These are phyloP conservation scores for Pteria penguin DNA, from an alignment of 2,888 invertebrate species.

Conservation along the genomic window DNA sequence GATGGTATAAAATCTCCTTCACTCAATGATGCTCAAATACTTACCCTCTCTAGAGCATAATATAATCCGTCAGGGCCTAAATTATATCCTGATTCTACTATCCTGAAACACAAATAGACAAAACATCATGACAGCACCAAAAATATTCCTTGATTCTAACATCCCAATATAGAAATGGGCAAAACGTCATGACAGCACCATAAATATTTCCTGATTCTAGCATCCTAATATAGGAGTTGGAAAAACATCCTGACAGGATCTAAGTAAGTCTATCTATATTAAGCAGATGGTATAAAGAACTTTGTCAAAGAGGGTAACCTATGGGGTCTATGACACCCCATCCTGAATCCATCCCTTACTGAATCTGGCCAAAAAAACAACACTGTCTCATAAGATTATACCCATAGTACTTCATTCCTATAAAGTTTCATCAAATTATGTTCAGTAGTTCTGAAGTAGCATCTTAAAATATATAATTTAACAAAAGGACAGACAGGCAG, in stretches of 20 bases:
- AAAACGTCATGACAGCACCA: conserved; percentile 57
- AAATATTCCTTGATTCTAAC: conserved; percentile 70
- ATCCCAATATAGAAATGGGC: conserved; percentile 25
- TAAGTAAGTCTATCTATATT: too few species aligned
- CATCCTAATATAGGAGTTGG: conserved; percentile 23
- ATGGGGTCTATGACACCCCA: too few species aligned
- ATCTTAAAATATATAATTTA: too few species aligned
- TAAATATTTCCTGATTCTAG: conserved; percentile 72
- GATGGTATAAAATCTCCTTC: neutral
- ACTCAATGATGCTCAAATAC: conserved; percentile 6
- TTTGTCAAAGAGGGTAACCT: too few species aligned
- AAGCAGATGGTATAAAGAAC: too few species aligned
- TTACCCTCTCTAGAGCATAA: conserved; percentile 68
- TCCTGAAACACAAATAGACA: conserved; percentile 51
- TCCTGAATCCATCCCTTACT: too few species aligned
- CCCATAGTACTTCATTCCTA: too few species aligned
- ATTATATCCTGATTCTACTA: conserved; percentile 72
- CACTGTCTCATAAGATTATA: too few species aligned
- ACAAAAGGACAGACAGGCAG: too few species aligned
- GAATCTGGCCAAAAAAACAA: too few species aligned
- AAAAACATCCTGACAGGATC: conserved; percentile 57
- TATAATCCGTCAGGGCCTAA: conserved; percentile 70
- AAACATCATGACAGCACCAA: conserved; percentile 61
- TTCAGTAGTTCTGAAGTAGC: too few species aligned
- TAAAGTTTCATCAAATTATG: too few species aligned